Evolutionary conservation across 2,888 invertebrate genomes (phyloP), one percentile per base, ranked within the genome.

Genomic region (Nipponacmea schrenckii): DNA sequence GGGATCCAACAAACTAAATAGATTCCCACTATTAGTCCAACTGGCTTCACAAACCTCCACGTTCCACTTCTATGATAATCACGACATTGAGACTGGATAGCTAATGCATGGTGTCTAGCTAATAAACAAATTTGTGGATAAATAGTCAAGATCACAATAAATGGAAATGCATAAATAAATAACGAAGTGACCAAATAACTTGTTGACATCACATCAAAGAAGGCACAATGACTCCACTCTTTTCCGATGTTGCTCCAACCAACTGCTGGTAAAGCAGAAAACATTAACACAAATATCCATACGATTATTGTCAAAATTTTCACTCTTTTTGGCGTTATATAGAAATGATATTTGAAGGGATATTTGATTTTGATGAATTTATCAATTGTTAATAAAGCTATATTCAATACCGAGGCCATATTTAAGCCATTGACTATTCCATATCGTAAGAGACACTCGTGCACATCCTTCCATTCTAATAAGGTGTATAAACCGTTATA

Each of bases 401-500:
- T 69, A 31, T 45, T 69, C 5, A 69, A 45, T 20, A 69, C 69
- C 15, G 69, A 69, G 44, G 69, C 69, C 64, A 69, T 46, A 20
- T 69, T 69, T 8, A 69, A 50, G 39, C 63, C 69, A 15, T 62
- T 62, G 39, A 69, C 45, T n/a, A 69, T 62, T 17, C 69, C 69
- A 56, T 62, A 69, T 7, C 69, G 62, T 17, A 69, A 63, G 45
- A 69, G 63, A 63, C 69, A 69, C 17, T 69, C 69, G n/a, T 62
- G 62, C 5, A 69, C 45, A 15, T 63, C 63, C 27, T 69, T 69
- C 69, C 69, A 69, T n/a, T 69, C 69, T 14, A 69, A n/a, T 26
- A 69, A 44, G 20, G 69, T 69, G 46, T 69, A 69, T 20, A 69
- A 44, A 8, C 69, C 63, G 63, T 69, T 69, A 39, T 69, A 69